Percentiles rank a stretch among this genome's conserved stretches.
Evolutionary conservation across 2,888 invertebrate genomes (phyloP).

Genomic region (Thymelicus sylvestris): DNA sequence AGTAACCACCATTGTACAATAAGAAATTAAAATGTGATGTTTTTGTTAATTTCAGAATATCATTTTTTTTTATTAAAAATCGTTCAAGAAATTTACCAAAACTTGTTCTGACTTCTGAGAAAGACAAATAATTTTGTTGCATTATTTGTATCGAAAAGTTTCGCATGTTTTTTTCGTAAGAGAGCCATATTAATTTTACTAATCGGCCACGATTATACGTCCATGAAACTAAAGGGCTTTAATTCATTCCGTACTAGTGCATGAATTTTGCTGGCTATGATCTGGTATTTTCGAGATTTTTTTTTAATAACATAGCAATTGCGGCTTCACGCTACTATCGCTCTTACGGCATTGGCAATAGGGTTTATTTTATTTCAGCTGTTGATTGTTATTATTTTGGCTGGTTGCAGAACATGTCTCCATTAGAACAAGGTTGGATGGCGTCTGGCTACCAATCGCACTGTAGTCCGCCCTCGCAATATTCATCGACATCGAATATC

Average conservation of each 20-base stretch:
- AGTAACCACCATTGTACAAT: background rate
- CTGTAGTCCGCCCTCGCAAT: conserved; percentile 83
- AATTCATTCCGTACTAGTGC: conserved; percentile 25
- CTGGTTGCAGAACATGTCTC: conserved; percentile 77
- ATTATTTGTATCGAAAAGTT: background rate
- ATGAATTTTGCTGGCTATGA: conserved; percentile 26
- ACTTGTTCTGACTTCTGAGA: background rate
- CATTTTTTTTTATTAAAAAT: background rate
- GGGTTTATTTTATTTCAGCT: conserved; percentile 29
- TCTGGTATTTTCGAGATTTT: conserved; percentile 10
- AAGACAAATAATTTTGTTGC: background rate
- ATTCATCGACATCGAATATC: conserved; percentile 82
- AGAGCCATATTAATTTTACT: conserved; percentile 3
- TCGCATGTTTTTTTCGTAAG: conserved; percentile 11
- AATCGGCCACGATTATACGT: background rate
- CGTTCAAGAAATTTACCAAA: background rate
- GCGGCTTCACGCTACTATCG: conserved; percentile 30
- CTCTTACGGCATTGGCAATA: conserved; percentile 29
- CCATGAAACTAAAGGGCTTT: background rate
- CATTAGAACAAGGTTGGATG: conserved; percentile 87
- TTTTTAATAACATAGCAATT: conserved; percentile 7
- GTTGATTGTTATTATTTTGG: conserved; percentile 43
- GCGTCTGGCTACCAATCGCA: conserved; percentile 82
- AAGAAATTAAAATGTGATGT: background rate
- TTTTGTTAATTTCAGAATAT: conserved; percentile 1